Conservation (phyloP, 2,113 vertebrate species). For the Lagenorhynchus albirostris region DNA sequence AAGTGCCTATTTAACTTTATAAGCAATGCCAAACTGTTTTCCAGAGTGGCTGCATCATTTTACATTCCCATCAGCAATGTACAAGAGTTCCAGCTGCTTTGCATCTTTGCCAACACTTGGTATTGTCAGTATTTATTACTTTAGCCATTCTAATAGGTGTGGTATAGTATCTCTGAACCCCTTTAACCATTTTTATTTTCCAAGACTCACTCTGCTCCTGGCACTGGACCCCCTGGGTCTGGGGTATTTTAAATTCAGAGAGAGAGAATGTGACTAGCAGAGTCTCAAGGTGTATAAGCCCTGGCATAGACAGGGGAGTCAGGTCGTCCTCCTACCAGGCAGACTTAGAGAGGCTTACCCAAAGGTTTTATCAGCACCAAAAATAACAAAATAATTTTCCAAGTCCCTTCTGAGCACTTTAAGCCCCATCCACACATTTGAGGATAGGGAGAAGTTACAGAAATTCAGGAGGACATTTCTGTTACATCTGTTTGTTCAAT, state of each 20-base stretch:
- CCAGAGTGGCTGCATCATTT: not conserved
- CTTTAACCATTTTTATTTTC: not conserved
- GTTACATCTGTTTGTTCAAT: not conserved
- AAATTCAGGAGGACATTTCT: not conserved
- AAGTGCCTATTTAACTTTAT: not conserved
- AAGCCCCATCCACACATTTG: not conserved
- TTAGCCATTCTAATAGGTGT: not conserved
- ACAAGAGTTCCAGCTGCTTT: not conserved
- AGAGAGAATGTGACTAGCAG: not conserved
- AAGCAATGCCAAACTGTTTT: not conserved
- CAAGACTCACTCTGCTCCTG: not conserved
- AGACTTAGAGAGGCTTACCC: not conserved
- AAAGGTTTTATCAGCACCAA: not conserved
- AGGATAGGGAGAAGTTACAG: not conserved
- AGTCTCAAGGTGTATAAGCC: not conserved
- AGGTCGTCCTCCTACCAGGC: not conserved
- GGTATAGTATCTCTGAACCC: not conserved
- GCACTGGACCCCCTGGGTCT: no score
- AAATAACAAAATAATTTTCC: not conserved
- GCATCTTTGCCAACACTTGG: not conserved
- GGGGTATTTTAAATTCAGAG: not conserved
- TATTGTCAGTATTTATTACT: not conserved
- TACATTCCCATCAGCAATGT: not conserved
- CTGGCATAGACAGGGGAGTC: fast-evolving
- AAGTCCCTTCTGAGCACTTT: not conserved